Base-by-base conservation (phyloP, 2,797 vertebrate species). In the Myotis pilosus region DNA sequence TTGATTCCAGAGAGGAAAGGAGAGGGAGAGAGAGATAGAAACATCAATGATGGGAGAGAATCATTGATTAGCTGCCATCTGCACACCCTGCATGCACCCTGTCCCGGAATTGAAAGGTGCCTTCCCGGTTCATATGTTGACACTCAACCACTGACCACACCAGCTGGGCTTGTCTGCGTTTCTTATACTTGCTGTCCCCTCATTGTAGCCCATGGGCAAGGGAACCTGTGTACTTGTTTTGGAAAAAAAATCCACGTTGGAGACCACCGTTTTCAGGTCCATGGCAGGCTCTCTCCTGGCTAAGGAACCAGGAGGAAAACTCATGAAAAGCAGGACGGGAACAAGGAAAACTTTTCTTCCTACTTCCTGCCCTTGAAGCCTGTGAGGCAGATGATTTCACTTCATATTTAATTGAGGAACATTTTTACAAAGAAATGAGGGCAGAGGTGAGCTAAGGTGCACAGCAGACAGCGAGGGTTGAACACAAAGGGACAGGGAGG, bases 191-290 rank as follows among this genome's bases (percentile, higher is more conserved):
- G 8, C 12, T 3, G 0, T 47, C 49, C 3, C 86, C 19, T 36
- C n/a, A n/a, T n/a, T n/a, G n/a, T n/a, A n/a, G n/a, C 30, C 38
- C 57, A 0, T 78, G 17, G 2, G 0, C 2, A 4, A 47, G 44
- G 11, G 0, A 57, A 22, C 3, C 53, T 55, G 8, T 28, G 51
- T 79, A 22, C 25, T 44, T 76, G 17, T 36, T 30, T 33, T 69
- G 57, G 30, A 68, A 19, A 74, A 68, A 13, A 11, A 6, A 5
- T 1, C 12, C 12, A 57, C 9, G 13, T 49, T 62, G 6, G 8
- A n/a, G 15, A 66, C 9, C 33, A 55, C 16, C 10, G 47, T 53
- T 30, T 8, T 44, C 28, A 22, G 9, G 30, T 5, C 13, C 47
- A 3, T 3, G 47, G 20, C 30, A 28, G 30, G 17, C 1, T 64